These are phyloP conservation scores for Pyrgilauda ruficollis DNA, from an alignment of 2,113 vertebrate species.

Conservation along the genomic window DNA sequence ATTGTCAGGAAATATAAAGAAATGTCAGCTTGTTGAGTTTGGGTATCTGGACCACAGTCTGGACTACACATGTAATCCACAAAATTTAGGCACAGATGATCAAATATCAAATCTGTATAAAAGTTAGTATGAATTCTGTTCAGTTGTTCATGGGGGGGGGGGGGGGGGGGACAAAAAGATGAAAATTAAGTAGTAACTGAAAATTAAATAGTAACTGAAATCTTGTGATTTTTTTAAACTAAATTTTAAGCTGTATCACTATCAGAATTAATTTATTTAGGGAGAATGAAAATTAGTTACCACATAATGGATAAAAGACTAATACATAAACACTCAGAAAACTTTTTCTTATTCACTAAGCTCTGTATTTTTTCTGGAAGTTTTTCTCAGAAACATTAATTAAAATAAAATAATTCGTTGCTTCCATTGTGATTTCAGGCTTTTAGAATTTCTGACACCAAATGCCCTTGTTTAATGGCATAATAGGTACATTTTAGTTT, in stretches of 20 bases:
- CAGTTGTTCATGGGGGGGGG: not conserved
- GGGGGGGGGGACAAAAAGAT: rapidly evolving
- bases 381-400: not conserved
- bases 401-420: not conserved
- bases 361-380: not conserved
- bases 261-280: not conserved
- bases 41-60: not conserved
- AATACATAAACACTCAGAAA: not conserved
- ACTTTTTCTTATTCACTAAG: not conserved
- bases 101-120: not conserved
- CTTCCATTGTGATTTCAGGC: not conserved
- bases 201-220: not conserved
- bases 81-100: not conserved
- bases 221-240: not conserved
- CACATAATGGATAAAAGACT: not conserved
- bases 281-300: not conserved
- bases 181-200: not conserved
- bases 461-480: not conserved
- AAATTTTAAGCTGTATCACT: not conserved
- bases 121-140: not conserved
- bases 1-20: not conserved
- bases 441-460: slow-evolving; percentile 9
- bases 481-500: not conserved
- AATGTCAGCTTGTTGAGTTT: not conserved
- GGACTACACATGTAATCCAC: not conserved